Conservation (phyloP, 2,797 vertebrate species). For the Arctocebus calabarensis region DNA sequence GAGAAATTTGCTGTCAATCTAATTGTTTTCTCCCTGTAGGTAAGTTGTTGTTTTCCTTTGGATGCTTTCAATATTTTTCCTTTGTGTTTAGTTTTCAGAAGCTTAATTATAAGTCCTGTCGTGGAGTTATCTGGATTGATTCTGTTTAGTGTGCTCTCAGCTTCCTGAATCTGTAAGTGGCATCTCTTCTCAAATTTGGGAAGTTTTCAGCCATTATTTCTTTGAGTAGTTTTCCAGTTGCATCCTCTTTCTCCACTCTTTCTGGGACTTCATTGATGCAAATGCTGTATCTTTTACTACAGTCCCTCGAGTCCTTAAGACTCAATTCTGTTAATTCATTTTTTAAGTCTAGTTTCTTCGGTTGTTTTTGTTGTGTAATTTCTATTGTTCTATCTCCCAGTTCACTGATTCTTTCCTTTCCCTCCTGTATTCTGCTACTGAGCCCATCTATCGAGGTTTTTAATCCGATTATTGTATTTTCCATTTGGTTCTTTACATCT, state of each 20-base stretch:
- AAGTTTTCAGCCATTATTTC: not conserved
- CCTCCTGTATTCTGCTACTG: not conserved
- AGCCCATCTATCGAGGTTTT: not conserved
- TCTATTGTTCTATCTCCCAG: not conserved
- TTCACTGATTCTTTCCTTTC: not conserved
- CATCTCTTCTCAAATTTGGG: not conserved
- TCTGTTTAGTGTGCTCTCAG: not conserved
- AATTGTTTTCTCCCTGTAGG: not conserved
- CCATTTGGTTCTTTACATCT: not conserved
- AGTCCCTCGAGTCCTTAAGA: not conserved
- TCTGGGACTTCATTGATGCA: not conserved
- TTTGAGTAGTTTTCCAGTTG: not conserved
- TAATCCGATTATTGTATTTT: not conserved
- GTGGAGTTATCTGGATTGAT: not conserved
- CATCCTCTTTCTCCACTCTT: not conserved
- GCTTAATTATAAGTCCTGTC: not conserved
- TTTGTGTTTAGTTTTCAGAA: slow-evolving; percentile 12
- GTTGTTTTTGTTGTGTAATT: not conserved
- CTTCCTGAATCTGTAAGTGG: not conserved
- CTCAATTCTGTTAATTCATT: not conserved
- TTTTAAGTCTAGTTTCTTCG: not conserved
- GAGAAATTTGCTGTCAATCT: slow-evolving; percentile 13
- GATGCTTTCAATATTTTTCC: slow-evolving; percentile 27
- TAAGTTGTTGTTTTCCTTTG: not conserved
- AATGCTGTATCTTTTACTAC: not conserved